Evolutionary conservation across 1,140 invertebrate genomes (phyloP), one percentile per base, ranked within the genome.

Genomic region (Megalonaias nervosa): DNA sequence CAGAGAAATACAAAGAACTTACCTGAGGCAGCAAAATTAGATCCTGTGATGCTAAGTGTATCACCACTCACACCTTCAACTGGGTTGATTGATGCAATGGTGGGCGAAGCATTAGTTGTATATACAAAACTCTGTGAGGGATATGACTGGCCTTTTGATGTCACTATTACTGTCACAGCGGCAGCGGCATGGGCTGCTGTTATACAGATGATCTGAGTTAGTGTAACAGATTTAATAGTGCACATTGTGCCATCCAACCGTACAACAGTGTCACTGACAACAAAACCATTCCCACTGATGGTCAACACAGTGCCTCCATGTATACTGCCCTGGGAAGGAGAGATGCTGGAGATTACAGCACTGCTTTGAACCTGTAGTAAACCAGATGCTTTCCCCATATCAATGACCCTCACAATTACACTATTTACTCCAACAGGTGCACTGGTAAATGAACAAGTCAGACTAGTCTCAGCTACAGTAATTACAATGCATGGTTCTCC

Each of bases 31-130:
- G 16, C 59, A n/a, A 78, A 23, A 58, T 78, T 78, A 19, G 76
- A 73, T 13, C 86, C 85, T 5, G 79, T 62, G 4, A 88, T 82
- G 1, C 80, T 86, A 14, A 87, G 71, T 6, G 66, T 65, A 17
- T 71, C 62, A 1, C 79, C 80, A 9, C 73, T 31, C 23, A 77
- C 55, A 4, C 84, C 85, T 9, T n/a, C 60, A 12, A 67, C 55
- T n/a, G 83, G 83, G 38, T 5, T 74, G 31, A 84, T 56, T 21
- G 74, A 75, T 15, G 77, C 74, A 48, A 86, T 75, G 6, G 66
- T 72, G 16, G 87, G 87, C 4, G 87, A 82, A 21, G 77, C 68
- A 6, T 64, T 56, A 2, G 74, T 57, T 9, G 59, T 19, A 60
- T 73, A 78, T 48, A 31, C 67, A 23, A 71, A 83, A 19, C 69